These are phyloP conservation scores for Fulmarus glacialis DNA, from an alignment of 2,113 vertebrate species.

Conservation along the genomic window DNA sequence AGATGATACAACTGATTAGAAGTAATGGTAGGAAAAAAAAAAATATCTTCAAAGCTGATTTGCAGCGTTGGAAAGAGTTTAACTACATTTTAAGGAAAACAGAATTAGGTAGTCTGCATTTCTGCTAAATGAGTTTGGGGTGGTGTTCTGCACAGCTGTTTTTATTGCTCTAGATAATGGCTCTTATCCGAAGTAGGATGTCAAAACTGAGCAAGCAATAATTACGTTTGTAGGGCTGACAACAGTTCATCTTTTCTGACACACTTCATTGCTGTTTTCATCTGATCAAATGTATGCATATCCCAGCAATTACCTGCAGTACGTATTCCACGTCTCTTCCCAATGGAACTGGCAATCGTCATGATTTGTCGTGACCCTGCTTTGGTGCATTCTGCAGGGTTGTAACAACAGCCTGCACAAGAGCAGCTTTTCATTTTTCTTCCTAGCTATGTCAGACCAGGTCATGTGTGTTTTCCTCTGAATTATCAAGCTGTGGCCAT, in stretches of 20 bases:
- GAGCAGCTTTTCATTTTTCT: neutral
- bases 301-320: neutral
- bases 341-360: neutral
- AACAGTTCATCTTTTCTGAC: neutral
- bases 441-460: neutral
- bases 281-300: neutral
- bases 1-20: neutral
- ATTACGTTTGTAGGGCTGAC: neutral
- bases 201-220: neutral
- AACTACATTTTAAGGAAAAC: neutral
- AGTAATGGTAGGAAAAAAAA: neutral
- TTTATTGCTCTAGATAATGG: neutral
- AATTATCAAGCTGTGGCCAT: neutral
- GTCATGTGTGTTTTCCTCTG: neutral
- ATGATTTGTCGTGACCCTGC: neutral
- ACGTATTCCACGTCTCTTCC: neutral
- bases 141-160: neutral
- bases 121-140: neutral
- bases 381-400: neutral
- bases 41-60: neutral
- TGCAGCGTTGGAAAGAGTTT: neutral
- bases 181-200: neutral
- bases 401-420: neutral
- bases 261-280: neutral
- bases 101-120: neutral